Base-by-base conservation (phyloP, 2,113 vertebrate genomes). In the Penelope pileata region DNA sequence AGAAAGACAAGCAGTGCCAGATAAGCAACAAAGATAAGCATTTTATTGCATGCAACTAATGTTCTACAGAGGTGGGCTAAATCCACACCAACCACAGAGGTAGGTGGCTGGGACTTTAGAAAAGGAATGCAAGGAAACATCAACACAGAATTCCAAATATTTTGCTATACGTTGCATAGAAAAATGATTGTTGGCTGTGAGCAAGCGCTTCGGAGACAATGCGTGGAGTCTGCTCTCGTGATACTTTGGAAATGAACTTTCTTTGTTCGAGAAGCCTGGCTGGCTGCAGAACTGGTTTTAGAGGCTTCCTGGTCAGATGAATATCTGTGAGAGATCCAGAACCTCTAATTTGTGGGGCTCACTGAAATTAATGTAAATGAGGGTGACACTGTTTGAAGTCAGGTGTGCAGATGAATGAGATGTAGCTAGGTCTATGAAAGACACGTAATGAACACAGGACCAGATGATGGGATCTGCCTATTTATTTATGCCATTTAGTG, bases 251-350 rank as follows among this genome's bases (percentile, higher is more conserved):
- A 88, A 77, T 30, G 0, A 88, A 74, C 72, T 87, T 91, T 74
- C 36, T 63, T 50, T 95, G 24, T 91, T 93, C 40, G 75, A 91
- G 72, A 19, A 77, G 63, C 59, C 59, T 91, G 70, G 5, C n/a
- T 91, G 69, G 30, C 27, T 89, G 78, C 45, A 94, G 58, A 95
- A 59, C 53, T 92, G 69, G 10, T 40, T 87, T 94, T 45, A 87
- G 67, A 90, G n/a, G 23, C 26, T 83, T 77, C 3, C 34, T 90
- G 8, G 54, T 83, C 3, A 23, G 72, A 83, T 63, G 29, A 78
- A 13, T 38, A 74, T 47, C 26, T 50, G 42, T 88, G 79, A 54
- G 15, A 74, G 51, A 77, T 19, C 2, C 18, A 86, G 64, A 81
- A 79, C 45, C 75, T 93, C 56, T 91, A 4, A 21, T 89, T 40